Conservation (phyloP, 1,140 invertebrate genomes). For the Penaeus japonicus region DNA sequence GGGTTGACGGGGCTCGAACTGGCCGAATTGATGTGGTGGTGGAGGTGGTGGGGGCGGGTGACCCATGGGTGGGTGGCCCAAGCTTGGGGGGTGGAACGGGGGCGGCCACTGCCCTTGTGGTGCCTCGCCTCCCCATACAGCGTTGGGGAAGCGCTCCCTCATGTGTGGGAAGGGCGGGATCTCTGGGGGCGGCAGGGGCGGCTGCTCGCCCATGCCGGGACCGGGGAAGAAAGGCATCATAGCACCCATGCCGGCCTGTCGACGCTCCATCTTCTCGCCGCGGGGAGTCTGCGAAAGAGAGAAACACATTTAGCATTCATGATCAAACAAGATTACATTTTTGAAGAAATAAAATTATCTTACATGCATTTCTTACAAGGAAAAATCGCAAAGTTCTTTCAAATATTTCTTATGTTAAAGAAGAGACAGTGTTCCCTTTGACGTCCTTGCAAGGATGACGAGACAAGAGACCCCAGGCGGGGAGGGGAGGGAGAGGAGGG, state of each 20-base stretch:
- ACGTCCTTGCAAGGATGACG: too few relatives aligned
- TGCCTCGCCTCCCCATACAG: conserved; percentile 65
- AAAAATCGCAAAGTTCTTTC: background rate
- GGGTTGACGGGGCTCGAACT: conserved; percentile 51
- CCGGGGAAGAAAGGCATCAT: conserved; percentile 69
- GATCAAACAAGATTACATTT: background rate
- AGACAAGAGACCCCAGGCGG: background rate
- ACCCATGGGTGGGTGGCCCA: conserved; percentile 59
- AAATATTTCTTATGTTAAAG: too few relatives aligned
- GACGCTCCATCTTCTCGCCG: conserved; percentile 60
- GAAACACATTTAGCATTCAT: conserved; percentile 23
- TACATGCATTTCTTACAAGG: background rate
- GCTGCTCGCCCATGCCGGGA: conserved; percentile 62
- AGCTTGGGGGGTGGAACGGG: conserved; percentile 43
- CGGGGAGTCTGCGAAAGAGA: conserved; percentile 53
- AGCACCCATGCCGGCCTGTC: conserved; percentile 62
- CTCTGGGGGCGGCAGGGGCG: conserved; percentile 62
- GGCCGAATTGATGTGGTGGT: conserved; percentile 57
- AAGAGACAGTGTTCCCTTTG: too few relatives aligned
- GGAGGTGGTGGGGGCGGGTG: conserved; percentile 58
- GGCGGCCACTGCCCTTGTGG: conserved; percentile 64
- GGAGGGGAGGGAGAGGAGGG: background rate
- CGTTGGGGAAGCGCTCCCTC: conserved; percentile 65
- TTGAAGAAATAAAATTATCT: background rate
- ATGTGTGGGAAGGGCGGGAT: conserved; percentile 58